These are phyloP conservation scores for Phylloscopus whistleri DNA, from an alignment of 2,113 vertebrate species.

Conservation along the genomic window DNA sequence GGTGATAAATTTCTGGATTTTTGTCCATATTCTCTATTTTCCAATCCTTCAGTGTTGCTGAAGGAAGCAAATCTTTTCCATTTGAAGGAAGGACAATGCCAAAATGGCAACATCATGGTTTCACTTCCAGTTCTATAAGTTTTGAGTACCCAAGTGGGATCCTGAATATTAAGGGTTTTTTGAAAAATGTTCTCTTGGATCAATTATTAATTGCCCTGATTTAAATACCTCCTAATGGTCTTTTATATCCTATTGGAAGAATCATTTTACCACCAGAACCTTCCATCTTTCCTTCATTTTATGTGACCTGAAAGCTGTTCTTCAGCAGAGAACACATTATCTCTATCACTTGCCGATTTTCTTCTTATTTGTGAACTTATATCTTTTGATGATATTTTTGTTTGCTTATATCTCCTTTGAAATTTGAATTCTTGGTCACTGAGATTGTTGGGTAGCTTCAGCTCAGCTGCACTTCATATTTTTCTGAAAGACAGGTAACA, in stretches of 20 bases:
- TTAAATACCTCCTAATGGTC: not conserved
- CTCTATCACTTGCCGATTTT: not conserved
- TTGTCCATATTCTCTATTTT: not conserved
- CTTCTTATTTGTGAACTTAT: not conserved
- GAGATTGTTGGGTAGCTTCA: not conserved
- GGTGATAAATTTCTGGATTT: not conserved
- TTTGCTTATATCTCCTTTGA: not conserved
- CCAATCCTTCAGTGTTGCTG: not conserved
- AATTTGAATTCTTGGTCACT: not conserved
- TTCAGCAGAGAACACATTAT: not conserved
- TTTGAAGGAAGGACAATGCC: not conserved
- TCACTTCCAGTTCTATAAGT: not conserved
- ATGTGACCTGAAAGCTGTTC: not conserved
- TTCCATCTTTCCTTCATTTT: not conserved
- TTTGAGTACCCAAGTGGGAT: not conserved
- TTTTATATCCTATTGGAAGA: not conserved
- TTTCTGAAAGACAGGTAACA: not conserved
- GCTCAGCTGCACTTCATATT: not conserved
- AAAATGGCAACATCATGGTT: not conserved
- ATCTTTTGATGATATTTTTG: not conserved
- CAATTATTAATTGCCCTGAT: not conserved
- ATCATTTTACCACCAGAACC: not conserved
- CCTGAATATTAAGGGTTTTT: not conserved
- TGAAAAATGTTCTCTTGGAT: not conserved
- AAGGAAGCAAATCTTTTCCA: not conserved